Evolutionary conservation across 2,888 invertebrate genomes (phyloP).

Genomic region (Ypsolopha scabrella): DNA sequence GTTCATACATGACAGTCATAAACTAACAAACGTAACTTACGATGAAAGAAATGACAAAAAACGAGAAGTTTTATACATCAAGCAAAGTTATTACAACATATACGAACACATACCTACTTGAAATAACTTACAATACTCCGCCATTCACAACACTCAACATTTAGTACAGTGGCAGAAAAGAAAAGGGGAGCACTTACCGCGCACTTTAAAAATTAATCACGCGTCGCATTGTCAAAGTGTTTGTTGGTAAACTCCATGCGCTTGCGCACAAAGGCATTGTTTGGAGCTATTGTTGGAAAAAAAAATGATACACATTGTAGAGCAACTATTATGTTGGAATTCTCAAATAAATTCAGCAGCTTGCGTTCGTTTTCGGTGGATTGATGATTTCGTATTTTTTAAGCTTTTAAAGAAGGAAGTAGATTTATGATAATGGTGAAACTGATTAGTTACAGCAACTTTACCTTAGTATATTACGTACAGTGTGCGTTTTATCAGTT

Average conservation of each 20-base stretch:
- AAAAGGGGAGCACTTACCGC: constrained; percentile 36
- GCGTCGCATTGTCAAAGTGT: constrained; percentile 39
- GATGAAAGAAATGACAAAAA: too few species aligned
- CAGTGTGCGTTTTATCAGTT: too few species aligned
- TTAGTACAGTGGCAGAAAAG: constrained; percentile 13
- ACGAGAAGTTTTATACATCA: too few species aligned
- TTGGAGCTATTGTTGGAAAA: constrained; percentile 6
- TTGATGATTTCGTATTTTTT: constrained; percentile 38
- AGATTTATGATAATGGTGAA: not conserved
- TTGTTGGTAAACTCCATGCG: constrained; percentile 59
- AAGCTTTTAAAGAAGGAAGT: not conserved
- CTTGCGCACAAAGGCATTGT: constrained; percentile 33
- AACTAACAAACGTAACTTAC: too few species aligned
- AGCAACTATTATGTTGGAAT: constrained; percentile 13
- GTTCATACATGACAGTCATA: too few species aligned
- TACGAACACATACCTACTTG: not conserved
- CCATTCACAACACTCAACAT: constrained; percentile 16
- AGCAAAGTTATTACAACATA: too few species aligned
- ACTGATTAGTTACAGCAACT: too few species aligned
- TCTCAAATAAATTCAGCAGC: constrained; percentile 38
- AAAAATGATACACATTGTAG: constrained; percentile 14
- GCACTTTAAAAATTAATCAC: constrained; percentile 59
- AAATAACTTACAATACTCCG: constrained; percentile 5
- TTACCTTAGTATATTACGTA: too few species aligned
- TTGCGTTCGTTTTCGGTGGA: constrained; percentile 20